Evolutionary conservation across 2,888 invertebrate species (phyloP).

Genomic region (Spodoptera picta): DNA sequence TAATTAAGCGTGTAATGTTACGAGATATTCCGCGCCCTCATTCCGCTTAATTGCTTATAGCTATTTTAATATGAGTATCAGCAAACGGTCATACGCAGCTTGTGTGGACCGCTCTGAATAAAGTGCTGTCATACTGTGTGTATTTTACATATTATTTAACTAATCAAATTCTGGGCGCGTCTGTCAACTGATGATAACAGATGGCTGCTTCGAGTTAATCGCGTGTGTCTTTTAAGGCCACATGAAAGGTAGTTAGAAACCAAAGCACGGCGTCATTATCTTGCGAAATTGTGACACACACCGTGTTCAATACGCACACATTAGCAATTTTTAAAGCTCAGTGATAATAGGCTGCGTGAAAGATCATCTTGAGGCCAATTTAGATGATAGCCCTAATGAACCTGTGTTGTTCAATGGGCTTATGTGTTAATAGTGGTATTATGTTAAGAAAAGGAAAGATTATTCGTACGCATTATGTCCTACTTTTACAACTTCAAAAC

Average conservation of each 20-base stretch:
- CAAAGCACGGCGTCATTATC: conserved; percentile 39
- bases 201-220: conserved; percentile 56
- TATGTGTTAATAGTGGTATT: too few relatives aligned
- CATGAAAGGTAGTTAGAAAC: conserved; percentile 36
- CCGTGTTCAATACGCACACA: conserved; percentile 9
- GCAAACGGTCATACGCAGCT: conserved; percentile 45
- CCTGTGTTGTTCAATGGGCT: too few relatives aligned
- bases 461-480: too few relatives aligned
- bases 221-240: conserved; percentile 54
- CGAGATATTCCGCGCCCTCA: conserved; percentile 54
- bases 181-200: conserved; percentile 63
- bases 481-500: too few relatives aligned
- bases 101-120: conserved; percentile 33
- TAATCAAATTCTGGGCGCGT: conserved; percentile 49
- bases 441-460: too few relatives aligned
- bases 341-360: not conserved
- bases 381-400: not conserved
- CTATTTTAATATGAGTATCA: conserved; percentile 51
- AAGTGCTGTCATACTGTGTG: conserved; percentile 8
- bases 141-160: conserved; percentile 47
- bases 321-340: conserved; percentile 15
- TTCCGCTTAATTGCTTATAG: conserved; percentile 48
- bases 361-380: not conserved
- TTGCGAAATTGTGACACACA: conserved; percentile 17
- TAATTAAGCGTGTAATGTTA: conserved; percentile 54